Percentiles rank a stretch among this genome's conserved stretches.
Evolutionary conservation across 2,888 invertebrate genomes (phyloP).

Genomic region (Cactoblastis cactorum): DNA sequence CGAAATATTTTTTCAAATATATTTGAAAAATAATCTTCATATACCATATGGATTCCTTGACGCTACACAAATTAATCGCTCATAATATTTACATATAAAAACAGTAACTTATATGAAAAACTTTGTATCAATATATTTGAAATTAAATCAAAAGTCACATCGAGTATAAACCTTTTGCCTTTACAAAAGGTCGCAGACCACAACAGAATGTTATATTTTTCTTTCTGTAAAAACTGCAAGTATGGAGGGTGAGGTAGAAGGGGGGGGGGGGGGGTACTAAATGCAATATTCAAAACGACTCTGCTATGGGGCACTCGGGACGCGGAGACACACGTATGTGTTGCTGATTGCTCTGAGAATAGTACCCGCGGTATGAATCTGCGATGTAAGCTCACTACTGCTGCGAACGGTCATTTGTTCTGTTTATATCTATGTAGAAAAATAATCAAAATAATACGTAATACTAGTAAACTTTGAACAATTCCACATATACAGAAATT

Average conservation of each 20-base stretch:
- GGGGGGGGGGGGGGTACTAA: conserved; percentile 33
- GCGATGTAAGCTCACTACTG: conserved; percentile 38
- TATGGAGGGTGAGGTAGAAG: conserved; percentile 10
- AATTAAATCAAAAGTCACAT: neutral
- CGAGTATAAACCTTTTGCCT: conserved; percentile 4
- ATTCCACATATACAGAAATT: no score
- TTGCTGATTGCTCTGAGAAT: conserved; percentile 65
- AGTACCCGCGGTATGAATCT: conserved; percentile 53
- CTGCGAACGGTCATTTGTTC: conserved; percentile 30
- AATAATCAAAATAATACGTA: neutral
- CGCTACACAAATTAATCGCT: no score
- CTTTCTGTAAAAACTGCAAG: conserved; percentile 25
- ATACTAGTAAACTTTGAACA: neutral
- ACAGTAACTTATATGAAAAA: neutral
- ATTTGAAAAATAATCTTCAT: no score
- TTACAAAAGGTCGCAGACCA: conserved; percentile 16
- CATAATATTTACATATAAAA: no score
- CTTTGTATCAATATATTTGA: neutral
- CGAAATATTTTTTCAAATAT: neutral
- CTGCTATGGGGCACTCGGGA: conserved; percentile 56
- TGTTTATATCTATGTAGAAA: neutral
- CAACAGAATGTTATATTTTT: conserved; percentile 28
- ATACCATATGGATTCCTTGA: no score
- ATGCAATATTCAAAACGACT: conserved; percentile 72
- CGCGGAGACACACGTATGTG: conserved; percentile 53